Evolutionary conservation across 2,888 invertebrate genomes (phyloP).

Genomic region (Pristionchus fissidentatus): DNA sequence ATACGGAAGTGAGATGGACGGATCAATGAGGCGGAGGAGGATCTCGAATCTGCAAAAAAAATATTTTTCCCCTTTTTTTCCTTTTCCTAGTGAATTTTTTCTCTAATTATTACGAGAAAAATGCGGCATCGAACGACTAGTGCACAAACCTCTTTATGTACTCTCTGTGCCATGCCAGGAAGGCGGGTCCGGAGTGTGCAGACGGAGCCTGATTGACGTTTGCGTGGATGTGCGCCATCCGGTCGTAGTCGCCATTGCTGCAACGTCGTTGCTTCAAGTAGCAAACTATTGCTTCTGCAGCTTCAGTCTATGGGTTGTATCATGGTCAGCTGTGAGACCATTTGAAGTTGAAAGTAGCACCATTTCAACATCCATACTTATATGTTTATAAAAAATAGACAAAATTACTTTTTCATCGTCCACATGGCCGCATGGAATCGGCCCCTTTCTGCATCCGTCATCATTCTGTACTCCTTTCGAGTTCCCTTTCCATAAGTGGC

Average conservation of each 20-base stretch:
- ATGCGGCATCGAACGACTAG: neutral
- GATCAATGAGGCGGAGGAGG: slow-evolving; percentile 32
- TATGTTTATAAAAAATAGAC: neutral
- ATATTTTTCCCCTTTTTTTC: neutral
- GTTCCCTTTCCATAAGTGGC: neutral
- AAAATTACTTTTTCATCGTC: slow-evolving; percentile 6
- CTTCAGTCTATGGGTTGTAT: no score
- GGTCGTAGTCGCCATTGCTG: slow-evolving; percentile 38
- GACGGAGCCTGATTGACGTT: slow-evolving; percentile 34
- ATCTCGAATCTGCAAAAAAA: slow-evolving; percentile 41
- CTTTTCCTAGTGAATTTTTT: neutral
- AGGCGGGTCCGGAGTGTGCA: slow-evolving; percentile 37
- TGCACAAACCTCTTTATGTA: slow-evolving; percentile 30
- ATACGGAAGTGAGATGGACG: slow-evolving; percentile 32
- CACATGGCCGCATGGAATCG: slow-evolving; percentile 46
- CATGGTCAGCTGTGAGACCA: no score
- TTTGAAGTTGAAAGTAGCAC: no score
- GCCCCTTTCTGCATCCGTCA: slow-evolving; percentile 6
- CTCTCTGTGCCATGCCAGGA: slow-evolving; percentile 43
- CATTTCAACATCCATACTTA: neutral
- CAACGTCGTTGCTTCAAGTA: neutral
- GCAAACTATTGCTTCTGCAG: neutral
- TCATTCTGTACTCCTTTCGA: slow-evolving; percentile 41
- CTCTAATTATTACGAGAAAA: neutral
- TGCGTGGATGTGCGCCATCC: slow-evolving; percentile 17